These are phyloP conservation scores for Ips nitidus DNA, from an alignment of 1,140 invertebrate species.

Conservation along the genomic window DNA sequence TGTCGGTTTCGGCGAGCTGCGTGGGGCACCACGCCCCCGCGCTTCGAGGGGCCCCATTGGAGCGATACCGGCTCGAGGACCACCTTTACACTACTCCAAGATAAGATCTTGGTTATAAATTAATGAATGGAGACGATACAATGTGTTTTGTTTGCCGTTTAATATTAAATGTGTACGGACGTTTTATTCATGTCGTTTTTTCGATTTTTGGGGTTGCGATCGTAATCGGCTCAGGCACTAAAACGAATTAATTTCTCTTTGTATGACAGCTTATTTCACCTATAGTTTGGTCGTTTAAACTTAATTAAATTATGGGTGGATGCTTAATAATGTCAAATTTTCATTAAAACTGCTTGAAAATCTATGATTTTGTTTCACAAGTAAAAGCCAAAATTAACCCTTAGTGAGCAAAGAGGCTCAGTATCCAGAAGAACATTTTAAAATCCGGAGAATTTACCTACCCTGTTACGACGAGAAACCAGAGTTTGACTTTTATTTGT, in stretches of 20 bases:
- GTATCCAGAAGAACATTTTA: too few species aligned
- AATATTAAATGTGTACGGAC: slow-evolving; percentile 1
- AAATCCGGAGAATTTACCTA: too few species aligned
- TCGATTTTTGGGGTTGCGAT: neutral
- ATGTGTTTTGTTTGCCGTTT: slow-evolving; percentile 13
- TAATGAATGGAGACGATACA: slow-evolving; percentile 26
- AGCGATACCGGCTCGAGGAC: slow-evolving; percentile 40
- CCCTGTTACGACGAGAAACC: too few species aligned
- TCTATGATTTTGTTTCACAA: too few species aligned
- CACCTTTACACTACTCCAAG: slow-evolving; percentile 31
- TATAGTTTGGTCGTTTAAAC: neutral
- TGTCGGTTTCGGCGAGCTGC: slow-evolving; percentile 28
- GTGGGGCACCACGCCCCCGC: slow-evolving; percentile 46
- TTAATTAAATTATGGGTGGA: too few species aligned
- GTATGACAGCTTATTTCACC: neutral
- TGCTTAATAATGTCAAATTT: too few species aligned
- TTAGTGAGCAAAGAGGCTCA: too few species aligned
- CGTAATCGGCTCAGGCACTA: neutral
- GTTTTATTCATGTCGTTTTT: neutral
- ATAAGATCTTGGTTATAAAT: slow-evolving; percentile 28
- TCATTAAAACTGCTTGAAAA: too few species aligned
- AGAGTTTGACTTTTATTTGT: too few species aligned
- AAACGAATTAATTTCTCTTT: neutral
- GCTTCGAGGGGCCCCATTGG: slow-evolving; percentile 44
- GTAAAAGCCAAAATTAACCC: too few species aligned